Conservation (phyloP, 2,797 vertebrate species). For the Molossus molossus region DNA sequence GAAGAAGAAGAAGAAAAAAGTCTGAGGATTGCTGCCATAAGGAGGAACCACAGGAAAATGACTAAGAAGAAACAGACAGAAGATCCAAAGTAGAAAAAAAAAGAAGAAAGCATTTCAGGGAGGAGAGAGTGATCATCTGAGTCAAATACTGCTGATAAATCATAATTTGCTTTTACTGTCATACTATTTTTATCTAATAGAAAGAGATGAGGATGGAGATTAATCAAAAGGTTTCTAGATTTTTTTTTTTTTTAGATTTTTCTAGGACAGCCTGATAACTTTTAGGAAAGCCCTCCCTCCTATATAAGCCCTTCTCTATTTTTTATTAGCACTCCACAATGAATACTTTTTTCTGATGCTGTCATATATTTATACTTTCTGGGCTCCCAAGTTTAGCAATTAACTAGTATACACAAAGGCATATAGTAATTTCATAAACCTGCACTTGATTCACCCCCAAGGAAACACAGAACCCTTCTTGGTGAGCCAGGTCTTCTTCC, state of each 20-base stretch:
- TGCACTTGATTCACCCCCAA: neutral
- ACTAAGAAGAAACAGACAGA: neutral
- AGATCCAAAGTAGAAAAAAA: neutral
- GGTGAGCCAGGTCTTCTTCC: neutral
- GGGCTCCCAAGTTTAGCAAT: neutral
- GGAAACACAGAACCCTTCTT: neutral
- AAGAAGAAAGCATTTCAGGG: neutral
- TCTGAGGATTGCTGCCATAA: neutral
- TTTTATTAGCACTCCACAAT: neutral
- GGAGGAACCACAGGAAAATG: neutral
- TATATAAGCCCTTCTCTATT: neutral
- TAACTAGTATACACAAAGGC: neutral
- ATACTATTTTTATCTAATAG: neutral
- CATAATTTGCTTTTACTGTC: neutral
- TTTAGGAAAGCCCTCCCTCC: neutral
- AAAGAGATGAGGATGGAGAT: neutral
- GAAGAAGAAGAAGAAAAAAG: neutral
- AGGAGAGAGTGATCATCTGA: neutral
- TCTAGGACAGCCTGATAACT: neutral
- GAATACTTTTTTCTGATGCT: neutral
- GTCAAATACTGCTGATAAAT: neutral
- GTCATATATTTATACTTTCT: neutral
- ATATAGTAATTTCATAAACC: neutral
- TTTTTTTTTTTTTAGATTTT: neutral
- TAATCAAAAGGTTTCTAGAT: neutral